Base-by-base conservation (phyloP, 2,113 vertebrate genomes). In the Epinephelus lanceolatus region DNA sequence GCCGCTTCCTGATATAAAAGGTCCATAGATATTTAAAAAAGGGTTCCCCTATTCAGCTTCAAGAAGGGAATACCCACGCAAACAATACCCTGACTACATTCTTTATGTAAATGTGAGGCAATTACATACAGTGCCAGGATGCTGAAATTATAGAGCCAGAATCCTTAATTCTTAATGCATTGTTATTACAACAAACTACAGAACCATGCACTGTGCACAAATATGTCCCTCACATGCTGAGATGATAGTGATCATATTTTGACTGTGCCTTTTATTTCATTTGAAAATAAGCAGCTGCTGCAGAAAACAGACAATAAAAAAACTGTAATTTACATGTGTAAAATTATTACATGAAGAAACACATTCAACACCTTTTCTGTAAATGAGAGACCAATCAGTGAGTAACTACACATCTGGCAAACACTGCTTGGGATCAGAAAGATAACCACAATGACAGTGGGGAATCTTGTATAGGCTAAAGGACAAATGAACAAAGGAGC, bases 51-150 rank as follows among this genome's bases (percentile, higher is more conserved):
- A 53, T 57, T 67, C 59, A 67, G 53, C 51, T 63, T 33, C 17
- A 59, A 37, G 15, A 57, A 27, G 25, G 33, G 45, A 37, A 60
- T 30, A 10, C 15, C 55, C 42, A 60, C 3, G 3, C 21, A 55
- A 2, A 83, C 27, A 76, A 65, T 63, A 59, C 13, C 30, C 61
- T 61, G 67, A 51, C 6, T 19, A n/a, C 17, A 13, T 17, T 66
- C 21, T 86, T 57, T 76, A 55, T 71, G 25, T 19, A 63, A 59
- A 61, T 67, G 33, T 33, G 45, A 63, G 51, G 25, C 47, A 40
- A 27, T 21, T 27, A 68, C 15, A 52, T 15, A 80, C 30, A 12
- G 40, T 40, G 19, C n/a, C 27, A 45, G 30, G 55, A 15, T 11
- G 30, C 21, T 53, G 23, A 71, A 75, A 63, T 18, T 14, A 79